Conservation (phyloP, 1,140 invertebrate species). For the Formica exsecta region DNA sequence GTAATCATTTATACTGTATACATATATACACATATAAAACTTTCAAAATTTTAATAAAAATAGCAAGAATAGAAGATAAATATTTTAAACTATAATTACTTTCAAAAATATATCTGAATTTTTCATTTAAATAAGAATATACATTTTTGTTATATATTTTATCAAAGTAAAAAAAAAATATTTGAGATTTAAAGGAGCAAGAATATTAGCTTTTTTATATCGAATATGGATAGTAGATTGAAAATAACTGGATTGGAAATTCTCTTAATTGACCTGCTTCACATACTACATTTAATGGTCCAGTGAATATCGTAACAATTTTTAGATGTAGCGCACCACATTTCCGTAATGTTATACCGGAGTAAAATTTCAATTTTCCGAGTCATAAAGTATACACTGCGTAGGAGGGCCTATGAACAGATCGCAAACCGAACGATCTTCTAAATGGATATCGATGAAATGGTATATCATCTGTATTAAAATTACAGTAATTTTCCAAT, state of each 20-base stretch:
- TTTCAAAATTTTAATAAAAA: conserved; percentile 14
- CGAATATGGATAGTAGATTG: background rate
- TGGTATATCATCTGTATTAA: conserved; percentile 60
- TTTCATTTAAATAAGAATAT: conserved; percentile 4
- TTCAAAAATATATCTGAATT: background rate
- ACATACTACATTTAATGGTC: conserved; percentile 30
- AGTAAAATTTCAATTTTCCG: conserved; percentile 62
- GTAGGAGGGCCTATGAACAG: conserved; percentile 46
- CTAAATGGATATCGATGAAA: conserved; percentile 65
- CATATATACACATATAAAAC: too few relatives aligned
- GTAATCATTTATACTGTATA: too few relatives aligned
- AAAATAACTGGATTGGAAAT: conserved; percentile 10
- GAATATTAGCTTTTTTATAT: background rate
- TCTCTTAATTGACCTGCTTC: conserved; percentile 45
- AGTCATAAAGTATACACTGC: conserved; percentile 57
- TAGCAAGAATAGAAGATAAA: background rate
- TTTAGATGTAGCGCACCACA: conserved; percentile 39
- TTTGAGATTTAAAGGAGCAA: background rate
- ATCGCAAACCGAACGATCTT: conserved; percentile 49
- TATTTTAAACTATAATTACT: conserved; percentile 11
- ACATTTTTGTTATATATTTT: conserved; percentile 21
- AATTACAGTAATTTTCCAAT: conserved; percentile 58
- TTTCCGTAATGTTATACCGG: conserved; percentile 57
- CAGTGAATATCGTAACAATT: conserved; percentile 43
- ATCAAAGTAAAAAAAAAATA: background rate